These are phyloP conservation scores for Dendroctonus valens DNA, from an alignment of 1,140 invertebrate genomes.

Conservation along the genomic window DNA sequence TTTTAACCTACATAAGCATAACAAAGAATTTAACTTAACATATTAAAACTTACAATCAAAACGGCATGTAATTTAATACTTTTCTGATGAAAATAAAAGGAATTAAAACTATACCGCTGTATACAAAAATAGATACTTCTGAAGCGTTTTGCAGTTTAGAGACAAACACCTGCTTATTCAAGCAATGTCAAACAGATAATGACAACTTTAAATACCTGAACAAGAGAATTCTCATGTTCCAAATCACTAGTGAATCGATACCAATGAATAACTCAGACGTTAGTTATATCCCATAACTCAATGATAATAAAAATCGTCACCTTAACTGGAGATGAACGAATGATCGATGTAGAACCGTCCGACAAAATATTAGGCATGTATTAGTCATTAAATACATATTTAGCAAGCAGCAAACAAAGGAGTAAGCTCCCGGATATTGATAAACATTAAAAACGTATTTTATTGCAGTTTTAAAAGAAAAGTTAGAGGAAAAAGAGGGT, in stretches of 20 bases:
- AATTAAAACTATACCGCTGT: no score
- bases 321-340: slow-evolving; percentile 42
- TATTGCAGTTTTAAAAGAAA: slow-evolving; percentile 40
- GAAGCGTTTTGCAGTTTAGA: no score
- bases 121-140: no score
- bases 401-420: background rate
- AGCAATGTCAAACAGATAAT: no score
- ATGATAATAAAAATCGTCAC: slow-evolving; percentile 46
- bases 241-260: slow-evolving; percentile 5
- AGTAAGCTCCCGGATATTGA: background rate
- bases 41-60: no score
- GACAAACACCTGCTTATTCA: no score
- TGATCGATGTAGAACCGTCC: slow-evolving; percentile 43
- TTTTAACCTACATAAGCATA: no score
- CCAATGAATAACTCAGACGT: slow-evolving; percentile 7
- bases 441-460: background rate
- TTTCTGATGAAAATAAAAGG: no score
- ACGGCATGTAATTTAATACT: no score
- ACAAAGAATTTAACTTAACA: no score
- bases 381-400: slow-evolving; percentile 5
- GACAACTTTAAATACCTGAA: no score
- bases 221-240: background rate
- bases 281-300: slow-evolving; percentile 3
- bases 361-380: slow-evolving; percentile 39
- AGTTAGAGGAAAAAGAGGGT: slow-evolving; percentile 45